Evolutionary conservation across 92 coral and sea anemone genomes (phyloP).

Genomic region (Porites lobata): DNA sequence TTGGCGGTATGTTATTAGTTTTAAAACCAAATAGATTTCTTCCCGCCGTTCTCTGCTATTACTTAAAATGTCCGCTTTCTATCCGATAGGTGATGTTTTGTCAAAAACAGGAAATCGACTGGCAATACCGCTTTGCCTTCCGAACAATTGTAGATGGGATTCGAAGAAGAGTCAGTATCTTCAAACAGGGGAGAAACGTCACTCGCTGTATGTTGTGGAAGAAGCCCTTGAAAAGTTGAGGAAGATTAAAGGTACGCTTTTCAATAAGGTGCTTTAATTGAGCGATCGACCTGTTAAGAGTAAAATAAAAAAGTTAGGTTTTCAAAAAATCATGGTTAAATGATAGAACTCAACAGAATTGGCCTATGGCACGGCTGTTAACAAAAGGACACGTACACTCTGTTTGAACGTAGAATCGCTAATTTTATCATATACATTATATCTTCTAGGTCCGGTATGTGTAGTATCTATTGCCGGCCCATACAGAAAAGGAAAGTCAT

Average conservation of each 20-base stretch:
- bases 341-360: too few relatives aligned
- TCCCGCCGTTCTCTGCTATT: too few relatives aligned
- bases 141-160: conserved; percentile 73
- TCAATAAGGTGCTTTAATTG: neutral
- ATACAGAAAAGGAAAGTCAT: conserved; percentile 32
- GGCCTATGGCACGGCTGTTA: too few relatives aligned
- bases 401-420: neutral
- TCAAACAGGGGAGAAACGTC: conserved; percentile 32
- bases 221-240: conserved; percentile 58
- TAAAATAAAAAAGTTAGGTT: too few relatives aligned
- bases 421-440: too few relatives aligned
- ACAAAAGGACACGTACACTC: too few relatives aligned
- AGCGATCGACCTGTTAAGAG: too few relatives aligned
- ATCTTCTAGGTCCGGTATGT: conserved; percentile 35
- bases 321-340: too few relatives aligned
- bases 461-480: conserved; percentile 40
- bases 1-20: neutral
- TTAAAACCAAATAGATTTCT: too few relatives aligned
- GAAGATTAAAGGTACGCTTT: conserved; percentile 32
- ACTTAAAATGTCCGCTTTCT: neutral
- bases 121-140: conserved; percentile 70
- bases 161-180: conserved; percentile 31
- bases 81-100: neutral
- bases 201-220: conserved; percentile 51
- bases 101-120: neutral